Evolutionary conservation across 37 sponge, comb jelly and placozoan genomes (phyloP), one percentile per base, ranked within the genome.

Genomic region (Beroe forskalii): DNA sequence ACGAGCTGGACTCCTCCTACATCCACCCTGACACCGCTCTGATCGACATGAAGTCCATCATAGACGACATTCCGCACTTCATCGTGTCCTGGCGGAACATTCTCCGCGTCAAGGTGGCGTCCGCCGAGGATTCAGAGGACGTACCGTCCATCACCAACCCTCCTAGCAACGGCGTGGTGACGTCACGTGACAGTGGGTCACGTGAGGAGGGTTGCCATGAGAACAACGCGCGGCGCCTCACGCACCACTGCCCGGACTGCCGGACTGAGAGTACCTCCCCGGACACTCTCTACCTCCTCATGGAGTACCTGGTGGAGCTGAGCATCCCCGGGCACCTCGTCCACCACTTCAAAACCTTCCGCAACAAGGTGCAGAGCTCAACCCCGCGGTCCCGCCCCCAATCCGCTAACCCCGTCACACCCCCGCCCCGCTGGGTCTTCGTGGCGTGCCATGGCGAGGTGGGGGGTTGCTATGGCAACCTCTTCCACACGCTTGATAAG

Each of bases 391-490:
- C 38, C 8, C 38, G 76, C 19, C 76, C 76, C 40, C 76, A 72
- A 14, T 72, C 76, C 8, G 76, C 76, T 6, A 8, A 23, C 30
- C 31, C 66, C 4, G 30, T 6, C 76, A 37, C 8, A 37, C 2
- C 40, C 38, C 40, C 76, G 40, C 76, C 19, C 14, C 76, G 40
- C 40, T 72, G 76, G 76, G 76, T 72, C 1, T 72, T 72, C 76
- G 40, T 72, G 40, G 40, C 76, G 27, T 72, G 76, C 27, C 76
- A 72, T 72, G 19, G 76, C 30, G 76, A 72, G 37, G 76, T 72
- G 20, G 8, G 23, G 4, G 22, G 38, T 32, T 72, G 76, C 27
- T 37, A 37, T 14, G 76, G 76, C 28, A 72, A 72, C 76, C 20
- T 72, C 4, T 72, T 38, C 30, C 76, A 72, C 27, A 38, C 28